A percentile compares a stretch with the other conserved stretches of the same genome.
These are phyloP conservation scores for Pachydiplax longipennis DNA, from an alignment of 2,888 invertebrate species.

Conservation along the genomic window DNA sequence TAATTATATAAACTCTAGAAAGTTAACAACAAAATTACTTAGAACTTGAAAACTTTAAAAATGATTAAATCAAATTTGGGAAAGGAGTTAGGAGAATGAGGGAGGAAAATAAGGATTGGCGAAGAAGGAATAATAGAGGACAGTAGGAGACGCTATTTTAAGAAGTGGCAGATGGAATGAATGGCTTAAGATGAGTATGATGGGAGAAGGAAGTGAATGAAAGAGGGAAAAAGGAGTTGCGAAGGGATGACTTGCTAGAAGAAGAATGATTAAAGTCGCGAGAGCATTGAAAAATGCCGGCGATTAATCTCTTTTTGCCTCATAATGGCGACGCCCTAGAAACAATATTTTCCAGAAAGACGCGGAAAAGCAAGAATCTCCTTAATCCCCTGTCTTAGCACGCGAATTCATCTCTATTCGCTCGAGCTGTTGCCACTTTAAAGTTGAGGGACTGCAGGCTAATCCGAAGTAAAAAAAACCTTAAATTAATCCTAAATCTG, in stretches of 20 bases:
- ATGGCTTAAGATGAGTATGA: neutral
- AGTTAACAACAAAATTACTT: neutral
- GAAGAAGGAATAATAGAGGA: neutral
- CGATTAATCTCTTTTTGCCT: slow-evolving; percentile 25
- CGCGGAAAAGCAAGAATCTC: slow-evolving; percentile 1
- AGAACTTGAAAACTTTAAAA: neutral
- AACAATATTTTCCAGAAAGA: neutral
- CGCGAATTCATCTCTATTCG: neutral
- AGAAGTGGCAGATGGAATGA: neutral
- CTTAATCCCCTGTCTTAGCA: neutral
- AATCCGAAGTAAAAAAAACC: too few species aligned
- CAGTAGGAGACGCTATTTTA: neutral
- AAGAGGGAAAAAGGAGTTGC: neutral
- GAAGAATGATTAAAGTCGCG: slow-evolving; percentile 5
- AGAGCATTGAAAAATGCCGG: slow-evolving; percentile 12
- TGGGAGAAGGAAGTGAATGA: neutral
- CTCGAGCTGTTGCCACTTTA: neutral
- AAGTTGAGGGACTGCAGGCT: too few species aligned
- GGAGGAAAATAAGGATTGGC: neutral
- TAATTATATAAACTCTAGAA: too few species aligned
- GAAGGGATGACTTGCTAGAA: slow-evolving; percentile 6
- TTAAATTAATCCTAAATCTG: too few species aligned
- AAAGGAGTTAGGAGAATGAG: neutral
- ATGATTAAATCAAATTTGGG: neutral
- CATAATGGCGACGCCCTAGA: slow-evolving; percentile 13